phyloP scores from a whole-genome alignment of 92 coral and sea anemone genomes.

The Bergia sp. region DNA sequence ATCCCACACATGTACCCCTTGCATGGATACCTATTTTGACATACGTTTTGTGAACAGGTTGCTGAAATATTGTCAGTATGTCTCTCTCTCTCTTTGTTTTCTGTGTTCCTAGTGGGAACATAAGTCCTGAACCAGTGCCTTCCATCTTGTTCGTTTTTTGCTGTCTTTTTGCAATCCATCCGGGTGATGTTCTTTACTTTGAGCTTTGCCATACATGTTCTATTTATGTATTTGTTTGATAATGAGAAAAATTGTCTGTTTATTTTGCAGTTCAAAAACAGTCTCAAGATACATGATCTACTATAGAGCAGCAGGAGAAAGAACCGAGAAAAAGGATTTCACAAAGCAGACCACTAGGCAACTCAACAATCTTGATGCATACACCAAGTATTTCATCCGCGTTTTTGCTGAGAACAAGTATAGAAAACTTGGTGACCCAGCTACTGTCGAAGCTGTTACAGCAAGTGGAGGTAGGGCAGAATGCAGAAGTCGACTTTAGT shows the following conservation, averaged over 20 bases:
- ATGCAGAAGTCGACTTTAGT: not conserved
- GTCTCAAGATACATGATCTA: constrained; percentile 24
- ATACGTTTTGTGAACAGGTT: too few species aligned
- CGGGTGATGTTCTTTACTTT: too few species aligned
- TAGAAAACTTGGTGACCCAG: constrained; percentile 6
- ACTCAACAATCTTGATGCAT: constrained; percentile 28
- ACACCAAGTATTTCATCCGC: constrained; percentile 29
- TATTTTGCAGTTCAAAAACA: constrained; percentile 1
- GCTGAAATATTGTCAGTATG: too few species aligned
- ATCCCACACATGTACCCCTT: too few species aligned
- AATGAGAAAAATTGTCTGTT: not conserved
- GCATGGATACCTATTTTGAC: too few species aligned
- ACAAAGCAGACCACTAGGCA: constrained; percentile 31
- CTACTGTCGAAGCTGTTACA: constrained; percentile 21
- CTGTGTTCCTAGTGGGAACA: too few species aligned
- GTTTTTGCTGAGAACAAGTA: constrained; percentile 27
- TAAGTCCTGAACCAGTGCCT: too few species aligned
- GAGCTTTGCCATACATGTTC: too few species aligned
- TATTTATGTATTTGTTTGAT: not conserved
- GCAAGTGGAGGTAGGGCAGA: constrained; percentile 30
- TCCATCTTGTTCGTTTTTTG: too few species aligned
- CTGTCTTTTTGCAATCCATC: too few species aligned
- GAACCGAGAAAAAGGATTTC: constrained; percentile 9
- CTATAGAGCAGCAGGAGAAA: constrained; percentile 30
- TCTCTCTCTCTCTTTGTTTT: too few species aligned